These are phyloP conservation scores for Pipistrellus pygmaeus DNA, from an alignment of 2,797 vertebrate genomes.

Conservation along the genomic window DNA sequence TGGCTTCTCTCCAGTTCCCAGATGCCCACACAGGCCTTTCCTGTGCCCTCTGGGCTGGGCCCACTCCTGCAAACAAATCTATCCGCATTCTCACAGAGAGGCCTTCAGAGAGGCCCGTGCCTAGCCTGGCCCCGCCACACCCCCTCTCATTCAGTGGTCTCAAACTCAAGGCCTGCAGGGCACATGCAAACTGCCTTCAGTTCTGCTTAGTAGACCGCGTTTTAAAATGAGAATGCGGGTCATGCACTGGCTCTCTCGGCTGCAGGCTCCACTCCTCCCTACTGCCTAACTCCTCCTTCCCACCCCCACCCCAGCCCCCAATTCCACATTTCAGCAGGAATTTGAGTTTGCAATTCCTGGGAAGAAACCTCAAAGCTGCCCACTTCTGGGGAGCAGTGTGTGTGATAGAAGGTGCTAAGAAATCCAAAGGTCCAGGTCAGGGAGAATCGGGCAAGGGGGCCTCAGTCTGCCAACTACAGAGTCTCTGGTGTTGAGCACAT, in stretches of 20 bases:
- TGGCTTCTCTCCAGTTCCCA: background rate
- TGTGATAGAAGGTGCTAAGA: background rate
- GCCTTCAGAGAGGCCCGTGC: background rate
- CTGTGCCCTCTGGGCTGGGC: background rate
- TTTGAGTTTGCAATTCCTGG: background rate
- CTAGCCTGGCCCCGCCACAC: background rate
- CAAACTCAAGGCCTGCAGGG: background rate
- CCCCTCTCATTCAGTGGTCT: background rate
- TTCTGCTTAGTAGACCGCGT: background rate
- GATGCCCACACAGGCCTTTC: background rate
- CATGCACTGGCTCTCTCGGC: background rate
- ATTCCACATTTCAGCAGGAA: background rate
- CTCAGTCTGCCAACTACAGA: background rate
- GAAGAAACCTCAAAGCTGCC: background rate
- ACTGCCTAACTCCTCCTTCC: too few species aligned
- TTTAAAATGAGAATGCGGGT: background rate
- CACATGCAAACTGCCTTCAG: background rate
- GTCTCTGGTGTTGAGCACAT: background rate
- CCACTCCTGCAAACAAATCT: background rate
- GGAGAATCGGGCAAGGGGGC: too few species aligned
- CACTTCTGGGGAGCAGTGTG: background rate
- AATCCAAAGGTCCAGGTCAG: background rate
- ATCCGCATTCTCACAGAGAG: background rate
- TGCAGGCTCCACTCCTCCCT: background rate
- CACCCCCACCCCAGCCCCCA: too few species aligned